phyloP scores from a whole-genome alignment of 2,113 vertebrate genomes.

The Periophthalmodon schlosseri region DNA sequence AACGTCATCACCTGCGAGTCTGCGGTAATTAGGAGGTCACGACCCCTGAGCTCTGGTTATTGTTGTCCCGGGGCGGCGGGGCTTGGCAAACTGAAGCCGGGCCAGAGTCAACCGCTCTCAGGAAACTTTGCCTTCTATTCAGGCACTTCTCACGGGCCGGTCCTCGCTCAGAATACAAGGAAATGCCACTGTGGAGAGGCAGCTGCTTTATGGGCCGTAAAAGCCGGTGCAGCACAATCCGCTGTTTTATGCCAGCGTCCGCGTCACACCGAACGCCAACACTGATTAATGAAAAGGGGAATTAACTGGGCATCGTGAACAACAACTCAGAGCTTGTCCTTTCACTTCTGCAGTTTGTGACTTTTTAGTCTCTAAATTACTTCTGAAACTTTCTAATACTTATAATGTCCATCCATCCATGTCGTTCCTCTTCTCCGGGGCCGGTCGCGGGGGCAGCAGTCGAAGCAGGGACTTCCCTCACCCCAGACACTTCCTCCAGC shows the following conservation, averaged over 20 bases:
- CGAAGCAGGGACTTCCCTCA: too few species aligned
- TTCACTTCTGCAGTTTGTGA: constrained; percentile 25
- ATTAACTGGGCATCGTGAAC: constrained; percentile 49
- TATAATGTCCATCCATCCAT: too few species aligned
- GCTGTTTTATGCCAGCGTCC: constrained; percentile 33
- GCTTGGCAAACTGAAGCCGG: constrained; percentile 42
- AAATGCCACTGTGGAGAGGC: constrained; percentile 64
- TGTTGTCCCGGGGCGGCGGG: constrained; percentile 52
- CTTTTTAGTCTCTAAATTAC: too few species aligned
- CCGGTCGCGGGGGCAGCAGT: too few species aligned
- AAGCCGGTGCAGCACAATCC: constrained; percentile 30
- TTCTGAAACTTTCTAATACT: too few species aligned
- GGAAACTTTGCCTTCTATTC: constrained; percentile 72
- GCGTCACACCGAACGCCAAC: constrained; percentile 13
- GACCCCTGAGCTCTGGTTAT: constrained; percentile 58
- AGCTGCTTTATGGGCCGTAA: constrained; percentile 52
- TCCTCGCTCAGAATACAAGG: constrained; percentile 63
- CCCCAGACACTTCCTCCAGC: too few species aligned
- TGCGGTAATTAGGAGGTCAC: constrained; percentile 68
- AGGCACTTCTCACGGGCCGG: constrained; percentile 50
- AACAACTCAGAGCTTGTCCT: constrained; percentile 34
- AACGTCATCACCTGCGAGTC: constrained; percentile 53
- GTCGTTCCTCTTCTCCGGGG: too few species aligned
- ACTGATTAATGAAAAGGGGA: constrained; percentile 53
- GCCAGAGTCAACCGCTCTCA: constrained; percentile 73